phyloP scores from a whole-genome alignment of 2,797 vertebrate species.

The Schizopygopsis pylzovi region DNA sequence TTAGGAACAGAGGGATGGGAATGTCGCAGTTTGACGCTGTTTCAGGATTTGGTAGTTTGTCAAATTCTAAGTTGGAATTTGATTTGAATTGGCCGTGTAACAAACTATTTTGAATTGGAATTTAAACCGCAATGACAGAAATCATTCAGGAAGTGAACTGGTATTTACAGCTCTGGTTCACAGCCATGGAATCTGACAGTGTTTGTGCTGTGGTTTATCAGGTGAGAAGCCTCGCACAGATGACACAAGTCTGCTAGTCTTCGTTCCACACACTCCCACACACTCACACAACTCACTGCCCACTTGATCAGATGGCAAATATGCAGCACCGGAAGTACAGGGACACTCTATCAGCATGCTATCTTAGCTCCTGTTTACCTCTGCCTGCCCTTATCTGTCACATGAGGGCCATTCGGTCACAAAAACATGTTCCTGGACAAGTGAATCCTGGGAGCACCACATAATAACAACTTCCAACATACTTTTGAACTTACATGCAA shows the following conservation, averaged over 20 bases:
- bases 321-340: conserved; percentile 78
- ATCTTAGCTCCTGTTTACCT: conserved; percentile 80
- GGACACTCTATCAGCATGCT: conserved; percentile 82
- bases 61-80: not conserved
- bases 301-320: conserved; percentile 72
- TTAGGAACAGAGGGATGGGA: conserved; percentile 12
- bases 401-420: conserved; percentile 77
- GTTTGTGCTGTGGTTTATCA: conserved; percentile 33
- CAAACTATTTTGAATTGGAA: not conserved
- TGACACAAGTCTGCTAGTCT: conserved; percentile 37
- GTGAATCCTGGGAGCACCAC: conserved; percentile 55
- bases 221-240: conserved; percentile 22
- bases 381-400: conserved; percentile 77
- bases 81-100: not conserved
- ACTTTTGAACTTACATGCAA: not conserved
- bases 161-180: not conserved
- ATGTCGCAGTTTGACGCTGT: conserved; percentile 43
- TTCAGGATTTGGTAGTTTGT: conserved; percentile 13
- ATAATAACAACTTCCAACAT: conserved; percentile 27
- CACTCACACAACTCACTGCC: conserved; percentile 52
- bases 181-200: not conserved
- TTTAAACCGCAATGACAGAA: not conserved
- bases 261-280: conserved; percentile 34
- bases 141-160: not conserved
- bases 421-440: conserved; percentile 69